A percentile compares a stretch with the other conserved stretches of the same genome.
phyloP scores from a whole-genome alignment of 2,113 vertebrate species.

The Mobula birostris region DNA sequence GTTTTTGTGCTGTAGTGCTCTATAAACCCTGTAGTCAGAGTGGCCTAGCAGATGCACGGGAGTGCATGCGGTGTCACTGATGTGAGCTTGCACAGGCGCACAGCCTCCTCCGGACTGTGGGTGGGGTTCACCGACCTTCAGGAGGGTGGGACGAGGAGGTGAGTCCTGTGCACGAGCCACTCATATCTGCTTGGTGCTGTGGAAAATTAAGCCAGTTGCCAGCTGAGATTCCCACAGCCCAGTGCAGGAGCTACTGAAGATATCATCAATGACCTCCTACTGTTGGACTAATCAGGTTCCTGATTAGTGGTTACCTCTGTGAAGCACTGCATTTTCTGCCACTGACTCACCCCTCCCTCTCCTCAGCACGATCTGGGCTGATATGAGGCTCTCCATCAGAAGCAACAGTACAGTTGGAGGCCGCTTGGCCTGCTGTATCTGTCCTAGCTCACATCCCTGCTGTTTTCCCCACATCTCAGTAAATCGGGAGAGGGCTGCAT shows the following conservation, averaged over 20 bases:
- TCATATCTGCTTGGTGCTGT: background rate
- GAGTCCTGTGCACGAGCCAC: background rate
- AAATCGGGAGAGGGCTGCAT: no score
- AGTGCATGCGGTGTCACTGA: no score
- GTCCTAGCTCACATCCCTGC: background rate
- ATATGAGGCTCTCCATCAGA: background rate
- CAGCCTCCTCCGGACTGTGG: no score
- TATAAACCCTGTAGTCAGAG: no score
- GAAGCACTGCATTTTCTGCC: background rate
- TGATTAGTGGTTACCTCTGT: background rate
- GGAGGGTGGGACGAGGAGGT: background rate
- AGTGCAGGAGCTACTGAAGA: background rate
- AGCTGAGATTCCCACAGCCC: constrained; percentile 6
- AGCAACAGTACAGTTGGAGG: background rate
- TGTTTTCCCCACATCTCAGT: background rate
- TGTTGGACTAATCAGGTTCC: background rate
- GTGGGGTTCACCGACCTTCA: no score
- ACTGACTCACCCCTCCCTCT: background rate
- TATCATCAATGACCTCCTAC: background rate
- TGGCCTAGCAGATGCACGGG: no score
- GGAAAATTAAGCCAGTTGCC: background rate
- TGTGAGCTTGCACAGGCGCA: background rate
- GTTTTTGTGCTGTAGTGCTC: no score
- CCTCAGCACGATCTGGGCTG: background rate
- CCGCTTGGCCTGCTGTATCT: background rate